Conservation (phyloP, 2,113 vertebrate genomes). For the Anolis carolinensis region DNA sequence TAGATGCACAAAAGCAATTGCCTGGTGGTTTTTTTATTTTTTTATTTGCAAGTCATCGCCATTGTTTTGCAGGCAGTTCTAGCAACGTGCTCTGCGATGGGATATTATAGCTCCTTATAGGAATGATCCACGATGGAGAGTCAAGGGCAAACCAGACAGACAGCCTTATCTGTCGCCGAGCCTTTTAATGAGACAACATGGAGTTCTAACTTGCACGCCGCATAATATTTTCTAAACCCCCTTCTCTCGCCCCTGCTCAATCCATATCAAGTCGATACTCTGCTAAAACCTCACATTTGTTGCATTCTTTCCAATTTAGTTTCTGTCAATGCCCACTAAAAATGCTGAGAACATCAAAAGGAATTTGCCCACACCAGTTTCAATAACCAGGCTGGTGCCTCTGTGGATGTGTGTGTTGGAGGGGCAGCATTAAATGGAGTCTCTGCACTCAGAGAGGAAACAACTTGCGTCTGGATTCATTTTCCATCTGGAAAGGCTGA, state of each 20-base stretch:
- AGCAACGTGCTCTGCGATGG: constrained; percentile 45
- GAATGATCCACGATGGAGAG: constrained; percentile 58
- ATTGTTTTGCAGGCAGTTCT: constrained; percentile 47
- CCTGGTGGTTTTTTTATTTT: too few species aligned
- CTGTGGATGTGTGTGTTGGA: neutral
- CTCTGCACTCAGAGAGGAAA: constrained; percentile 49
- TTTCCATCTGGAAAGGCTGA: constrained; percentile 26
- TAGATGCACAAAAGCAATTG: constrained; percentile 6
- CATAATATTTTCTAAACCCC: constrained; percentile 62
- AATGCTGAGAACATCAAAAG: constrained; percentile 75
- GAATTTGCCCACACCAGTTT: constrained; percentile 70
- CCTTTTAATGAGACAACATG: constrained; percentile 76
- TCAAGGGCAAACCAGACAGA: constrained; percentile 57
- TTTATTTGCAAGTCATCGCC: neutral
- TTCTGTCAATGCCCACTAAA: constrained; percentile 74
- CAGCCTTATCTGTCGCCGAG: constrained; percentile 56
- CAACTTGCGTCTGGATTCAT: constrained; percentile 29
- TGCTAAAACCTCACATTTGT: constrained; percentile 72
- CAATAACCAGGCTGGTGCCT: constrained; percentile 57
- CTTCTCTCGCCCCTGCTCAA: constrained; percentile 61
- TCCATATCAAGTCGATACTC: constrained; percentile 77
- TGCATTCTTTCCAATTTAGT: constrained; percentile 78
- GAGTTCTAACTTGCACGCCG: constrained; percentile 63
- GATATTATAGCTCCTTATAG: constrained; percentile 56
- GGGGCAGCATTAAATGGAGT: constrained; percentile 28